A percentile compares a stretch with the other conserved stretches of the same genome.
Evolutionary conservation across 2,888 invertebrate species (phyloP).

Genomic region (Tetragonisca angustula): DNA sequence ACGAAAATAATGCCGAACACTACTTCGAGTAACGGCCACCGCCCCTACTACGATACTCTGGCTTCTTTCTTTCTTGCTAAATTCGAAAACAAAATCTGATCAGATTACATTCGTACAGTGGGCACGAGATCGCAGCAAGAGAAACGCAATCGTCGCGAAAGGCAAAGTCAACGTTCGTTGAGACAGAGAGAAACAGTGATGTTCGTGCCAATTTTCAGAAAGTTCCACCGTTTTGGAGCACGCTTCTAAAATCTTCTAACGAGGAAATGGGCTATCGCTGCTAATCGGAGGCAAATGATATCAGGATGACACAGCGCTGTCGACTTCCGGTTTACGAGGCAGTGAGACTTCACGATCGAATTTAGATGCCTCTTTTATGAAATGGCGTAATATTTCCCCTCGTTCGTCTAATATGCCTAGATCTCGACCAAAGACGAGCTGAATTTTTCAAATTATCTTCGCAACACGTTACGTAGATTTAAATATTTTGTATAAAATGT

Average conservation of each 20-base stretch:
- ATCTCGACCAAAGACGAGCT: conserved; percentile 1
- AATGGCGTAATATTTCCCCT: conserved; percentile 36
- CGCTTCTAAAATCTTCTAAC: conserved; percentile 35
- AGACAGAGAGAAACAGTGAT: not conserved
- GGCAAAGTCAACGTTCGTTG: not conserved
- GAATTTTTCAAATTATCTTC: not conserved
- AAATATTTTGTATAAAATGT: too few relatives aligned
- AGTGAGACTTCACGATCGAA: conserved; percentile 35
- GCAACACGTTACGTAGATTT: not conserved
- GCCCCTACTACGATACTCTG: conserved; percentile 9
- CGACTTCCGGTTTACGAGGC: conserved; percentile 61
- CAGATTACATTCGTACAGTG: too few relatives aligned
- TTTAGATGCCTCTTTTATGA: conserved; percentile 22
- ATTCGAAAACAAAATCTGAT: conserved; percentile 11
- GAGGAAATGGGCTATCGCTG: conserved; percentile 62
- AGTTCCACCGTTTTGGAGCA: not conserved
- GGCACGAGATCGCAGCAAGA: not conserved
- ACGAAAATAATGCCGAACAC: conserved; percentile 68
- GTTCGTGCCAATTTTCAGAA: not conserved
- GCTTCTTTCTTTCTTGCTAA: conserved; percentile 17
- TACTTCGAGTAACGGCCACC: conserved; percentile 56
- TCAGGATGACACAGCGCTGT: conserved; percentile 56
- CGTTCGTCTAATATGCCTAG: not conserved
- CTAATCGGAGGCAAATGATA: conserved; percentile 63
- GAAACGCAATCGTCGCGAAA: not conserved